phyloP scores from a whole-genome alignment of 2,888 invertebrate species.

The Troilus luridus region DNA sequence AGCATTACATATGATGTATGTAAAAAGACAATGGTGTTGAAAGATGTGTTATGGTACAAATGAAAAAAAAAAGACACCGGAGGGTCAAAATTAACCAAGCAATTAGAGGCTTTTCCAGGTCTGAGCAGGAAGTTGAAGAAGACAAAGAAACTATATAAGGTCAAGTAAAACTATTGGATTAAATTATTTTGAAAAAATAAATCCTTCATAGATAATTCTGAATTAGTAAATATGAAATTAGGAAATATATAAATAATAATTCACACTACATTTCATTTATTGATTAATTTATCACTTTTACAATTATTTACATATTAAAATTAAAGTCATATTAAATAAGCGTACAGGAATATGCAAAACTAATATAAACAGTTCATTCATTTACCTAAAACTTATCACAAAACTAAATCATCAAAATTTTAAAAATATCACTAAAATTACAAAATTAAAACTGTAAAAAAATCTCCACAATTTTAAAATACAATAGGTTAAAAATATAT shows the following conservation, averaged over 20 bases:
- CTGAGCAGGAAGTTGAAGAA: no score
- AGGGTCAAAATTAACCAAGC: neutral
- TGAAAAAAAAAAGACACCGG: neutral
- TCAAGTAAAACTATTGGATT: no score
- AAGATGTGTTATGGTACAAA: no score
- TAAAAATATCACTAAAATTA: constrained; percentile 29
- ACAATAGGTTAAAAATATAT: constrained; percentile 12
- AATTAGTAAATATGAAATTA: neutral
- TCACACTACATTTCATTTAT: constrained; percentile 42
- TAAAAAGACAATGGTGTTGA: no score
- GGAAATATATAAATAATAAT: neutral
- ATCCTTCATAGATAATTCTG: neutral
- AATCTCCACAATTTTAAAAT: constrained; percentile 5
- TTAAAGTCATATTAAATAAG: constrained; percentile 46
- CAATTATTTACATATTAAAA: constrained; percentile 47
- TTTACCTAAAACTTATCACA: constrained; percentile 46
- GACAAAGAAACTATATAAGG: neutral
- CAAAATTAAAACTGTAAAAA: constrained; percentile 20
- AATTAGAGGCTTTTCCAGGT: neutral
- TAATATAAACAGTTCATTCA: constrained; percentile 37
- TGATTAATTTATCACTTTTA: constrained; percentile 49
- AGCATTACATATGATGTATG: no score
- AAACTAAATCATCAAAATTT: constrained; percentile 34
- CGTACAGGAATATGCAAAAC: constrained; percentile 53
- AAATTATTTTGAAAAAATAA: neutral